Evolutionary conservation across 2,113 vertebrate genomes (phyloP).

Genomic region (Charina bottae): DNA sequence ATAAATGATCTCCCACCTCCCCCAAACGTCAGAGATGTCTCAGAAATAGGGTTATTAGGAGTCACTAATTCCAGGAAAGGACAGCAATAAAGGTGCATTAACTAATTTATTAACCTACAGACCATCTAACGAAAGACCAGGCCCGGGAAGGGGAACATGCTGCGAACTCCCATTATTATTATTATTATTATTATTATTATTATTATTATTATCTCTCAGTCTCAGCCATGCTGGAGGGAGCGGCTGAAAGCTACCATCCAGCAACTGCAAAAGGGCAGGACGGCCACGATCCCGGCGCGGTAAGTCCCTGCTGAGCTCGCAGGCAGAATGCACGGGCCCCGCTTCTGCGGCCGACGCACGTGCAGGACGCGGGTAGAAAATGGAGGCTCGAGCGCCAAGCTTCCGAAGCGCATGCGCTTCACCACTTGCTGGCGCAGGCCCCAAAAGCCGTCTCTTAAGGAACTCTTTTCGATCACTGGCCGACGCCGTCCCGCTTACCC

Average conservation of each 20-base stretch:
- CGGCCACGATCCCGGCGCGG: background rate
- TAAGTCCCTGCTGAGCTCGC: background rate
- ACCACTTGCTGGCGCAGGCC: background rate
- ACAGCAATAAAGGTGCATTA: background rate
- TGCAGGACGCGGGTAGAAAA: background rate
- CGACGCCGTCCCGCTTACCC: fast-evolving
- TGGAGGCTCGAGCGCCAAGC: background rate
- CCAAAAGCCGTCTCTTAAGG: background rate
- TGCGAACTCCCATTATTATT: background rate
- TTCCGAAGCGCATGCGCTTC: background rate
- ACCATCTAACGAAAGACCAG: background rate
- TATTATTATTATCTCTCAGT: background rate
- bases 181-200: background rate
- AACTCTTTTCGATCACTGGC: background rate
- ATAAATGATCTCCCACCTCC: background rate
- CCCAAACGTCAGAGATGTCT: background rate
- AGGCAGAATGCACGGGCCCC: background rate
- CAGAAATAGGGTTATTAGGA: background rate
- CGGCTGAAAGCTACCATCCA: background rate
- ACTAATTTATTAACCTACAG: background rate
- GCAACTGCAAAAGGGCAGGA: background rate
- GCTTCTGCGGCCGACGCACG: background rate
- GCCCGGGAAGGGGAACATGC: background rate
- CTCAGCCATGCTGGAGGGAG: background rate
- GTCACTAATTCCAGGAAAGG: background rate